These are phyloP conservation scores for Drosophila lini DNA, from an alignment of 1,140 invertebrate species.

Conservation along the genomic window DNA sequence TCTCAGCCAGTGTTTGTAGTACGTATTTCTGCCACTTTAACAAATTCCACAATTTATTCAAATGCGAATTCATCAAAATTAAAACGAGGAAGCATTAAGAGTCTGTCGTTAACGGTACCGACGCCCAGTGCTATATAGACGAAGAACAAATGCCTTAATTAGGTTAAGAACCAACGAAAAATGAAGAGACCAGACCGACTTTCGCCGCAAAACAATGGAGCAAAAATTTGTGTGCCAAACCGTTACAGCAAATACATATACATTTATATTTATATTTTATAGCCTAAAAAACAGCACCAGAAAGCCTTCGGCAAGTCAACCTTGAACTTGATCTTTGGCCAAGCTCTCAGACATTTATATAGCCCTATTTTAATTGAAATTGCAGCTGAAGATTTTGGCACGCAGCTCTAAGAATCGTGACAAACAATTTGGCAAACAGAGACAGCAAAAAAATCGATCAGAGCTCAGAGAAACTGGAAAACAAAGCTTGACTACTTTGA, in stretches of 20 bases:
- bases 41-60: conserved; percentile 21
- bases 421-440: conserved; percentile 62
- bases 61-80: conserved; percentile 26
- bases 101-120: conserved; percentile 25
- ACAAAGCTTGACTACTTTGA: conserved; percentile 37
- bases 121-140: conserved; percentile 18
- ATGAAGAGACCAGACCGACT: conserved; percentile 6
- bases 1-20: not conserved
- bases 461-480: conserved; percentile 19
- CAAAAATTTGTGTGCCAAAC: conserved; percentile 28
- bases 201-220: conserved; percentile 39
- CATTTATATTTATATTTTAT: too few relatives aligned
- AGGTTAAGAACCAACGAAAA: conserved; percentile 29
- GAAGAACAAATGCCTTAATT: conserved; percentile 48
- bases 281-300: not conserved
- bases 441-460: conserved; percentile 21
- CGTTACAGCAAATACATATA: conserved; percentile 9
- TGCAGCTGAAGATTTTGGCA: conserved; percentile 56
- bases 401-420: conserved; percentile 65
- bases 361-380: conserved; percentile 58
- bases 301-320: conserved; percentile 31
- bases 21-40: conserved; percentile 6
- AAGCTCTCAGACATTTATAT: conserved; percentile 13
- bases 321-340: conserved; percentile 66
- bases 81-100: conserved; percentile 7